phyloP scores from a whole-genome alignment of 2,888 invertebrate genomes.

The Drosophila paramelanica region DNA sequence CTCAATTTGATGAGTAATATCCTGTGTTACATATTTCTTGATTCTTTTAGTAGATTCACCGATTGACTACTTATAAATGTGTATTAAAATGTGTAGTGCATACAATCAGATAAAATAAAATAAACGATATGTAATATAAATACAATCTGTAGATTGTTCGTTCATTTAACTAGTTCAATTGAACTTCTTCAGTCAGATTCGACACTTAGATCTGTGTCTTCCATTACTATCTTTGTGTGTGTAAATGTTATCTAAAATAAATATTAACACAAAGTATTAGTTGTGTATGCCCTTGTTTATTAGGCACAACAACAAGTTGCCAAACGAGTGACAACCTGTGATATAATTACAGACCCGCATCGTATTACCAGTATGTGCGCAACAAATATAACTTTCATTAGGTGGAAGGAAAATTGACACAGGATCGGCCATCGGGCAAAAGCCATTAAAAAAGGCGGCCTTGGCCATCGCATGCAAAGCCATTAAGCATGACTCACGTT shows the following conservation, averaged over 20 bases:
- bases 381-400: neutral
- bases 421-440: neutral
- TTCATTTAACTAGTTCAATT: neutral
- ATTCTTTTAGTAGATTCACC: no score
- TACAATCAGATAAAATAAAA: no score
- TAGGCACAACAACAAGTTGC: neutral
- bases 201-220: no score
- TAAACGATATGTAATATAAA: no score
- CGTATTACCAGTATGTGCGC: neutral
- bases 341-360: neutral
- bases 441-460: neutral
- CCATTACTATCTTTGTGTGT: neutral
- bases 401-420: constrained; percentile 4
- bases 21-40: neutral
- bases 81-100: neutral
- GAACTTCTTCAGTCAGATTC: neutral
- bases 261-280: neutral
- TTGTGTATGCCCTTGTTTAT: neutral
- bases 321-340: neutral
- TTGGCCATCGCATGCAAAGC: neutral
- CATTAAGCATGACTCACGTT: constrained; percentile 19
- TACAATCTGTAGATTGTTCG: neutral
- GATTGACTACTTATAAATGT: neutral
- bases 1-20: neutral
- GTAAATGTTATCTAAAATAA: constrained; percentile 20